Evolutionary conservation across 2,797 vertebrate genomes (phyloP).

Genomic region (Chelonia mydas): DNA sequence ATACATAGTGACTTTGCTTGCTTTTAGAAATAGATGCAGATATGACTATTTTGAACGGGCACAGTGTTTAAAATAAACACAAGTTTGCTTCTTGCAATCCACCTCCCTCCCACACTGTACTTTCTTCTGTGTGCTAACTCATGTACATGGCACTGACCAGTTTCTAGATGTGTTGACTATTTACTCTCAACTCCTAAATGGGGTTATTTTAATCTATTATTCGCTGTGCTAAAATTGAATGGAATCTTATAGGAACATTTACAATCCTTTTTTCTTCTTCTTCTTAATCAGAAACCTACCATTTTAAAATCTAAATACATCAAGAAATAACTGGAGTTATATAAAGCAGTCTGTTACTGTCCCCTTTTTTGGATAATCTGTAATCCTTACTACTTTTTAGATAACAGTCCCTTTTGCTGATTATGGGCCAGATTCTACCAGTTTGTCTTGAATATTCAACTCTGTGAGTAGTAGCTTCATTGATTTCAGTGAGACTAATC

Average conservation of each 20-base stretch:
- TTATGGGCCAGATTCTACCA: slow-evolving; percentile 5
- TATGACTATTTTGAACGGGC: slow-evolving; percentile 42
- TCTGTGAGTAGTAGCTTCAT: background rate
- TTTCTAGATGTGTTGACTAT: background rate
- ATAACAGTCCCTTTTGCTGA: background rate
- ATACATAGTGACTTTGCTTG: background rate
- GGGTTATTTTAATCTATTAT: slow-evolving; percentile 42
- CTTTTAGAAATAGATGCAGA: background rate
- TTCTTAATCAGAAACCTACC: slow-evolving; percentile 4
- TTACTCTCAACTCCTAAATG: background rate
- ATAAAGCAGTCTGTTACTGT: slow-evolving; percentile 8
- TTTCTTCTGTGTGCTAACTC: fast-evolving
- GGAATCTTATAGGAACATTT: background rate
- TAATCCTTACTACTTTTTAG: background rate
- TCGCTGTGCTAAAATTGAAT: background rate
- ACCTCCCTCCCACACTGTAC: background rate
- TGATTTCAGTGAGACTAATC: background rate
- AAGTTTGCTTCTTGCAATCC: background rate
- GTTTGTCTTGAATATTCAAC: slow-evolving; percentile 24
- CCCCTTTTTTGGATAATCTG: slow-evolving; percentile 13
- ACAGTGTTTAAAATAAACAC: slow-evolving; percentile 42
- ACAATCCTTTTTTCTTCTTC: background rate
- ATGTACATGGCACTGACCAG: background rate
- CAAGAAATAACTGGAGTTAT: background rate
- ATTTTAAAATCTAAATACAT: background rate